phyloP scores from a whole-genome alignment of 2,797 vertebrate species.

The Xenentodon cancila region DNA sequence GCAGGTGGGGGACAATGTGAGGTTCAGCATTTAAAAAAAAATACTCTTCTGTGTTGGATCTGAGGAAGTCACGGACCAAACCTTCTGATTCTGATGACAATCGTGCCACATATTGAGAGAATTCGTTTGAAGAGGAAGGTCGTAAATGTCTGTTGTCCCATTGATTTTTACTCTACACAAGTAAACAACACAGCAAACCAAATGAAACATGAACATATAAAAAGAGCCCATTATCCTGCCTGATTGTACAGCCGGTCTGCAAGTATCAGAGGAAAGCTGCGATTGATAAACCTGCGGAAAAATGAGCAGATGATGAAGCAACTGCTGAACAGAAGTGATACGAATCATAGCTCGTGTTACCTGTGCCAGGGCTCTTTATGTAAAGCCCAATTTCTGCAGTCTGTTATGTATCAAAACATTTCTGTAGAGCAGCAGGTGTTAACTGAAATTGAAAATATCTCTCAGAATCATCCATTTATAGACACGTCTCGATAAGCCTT shows the following conservation, averaged over 20 bases:
- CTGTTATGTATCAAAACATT: background rate
- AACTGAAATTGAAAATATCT: background rate
- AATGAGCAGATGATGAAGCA: background rate
- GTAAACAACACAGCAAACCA: background rate
- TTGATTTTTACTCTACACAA: background rate
- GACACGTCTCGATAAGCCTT: background rate
- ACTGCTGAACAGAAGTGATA: background rate
- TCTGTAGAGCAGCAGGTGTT: background rate
- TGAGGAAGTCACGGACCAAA: background rate
- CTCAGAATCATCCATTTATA: background rate
- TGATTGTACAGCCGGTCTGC: no score
- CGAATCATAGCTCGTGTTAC: no score
- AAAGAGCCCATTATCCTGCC: no score
- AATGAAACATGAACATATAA: no score
- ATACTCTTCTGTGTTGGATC: background rate
- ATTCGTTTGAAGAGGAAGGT: background rate
- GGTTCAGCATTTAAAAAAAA: background rate
- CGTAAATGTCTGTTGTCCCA: background rate
- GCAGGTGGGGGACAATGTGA: no score
- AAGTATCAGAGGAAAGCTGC: background rate
- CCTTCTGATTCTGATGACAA: background rate
- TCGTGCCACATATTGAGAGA: background rate
- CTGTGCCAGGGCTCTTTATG: background rate
- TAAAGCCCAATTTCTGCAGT: background rate
- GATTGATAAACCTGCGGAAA: background rate